Conservation (phyloP, 2,888 invertebrate species). For the Taenaris catops region DNA sequence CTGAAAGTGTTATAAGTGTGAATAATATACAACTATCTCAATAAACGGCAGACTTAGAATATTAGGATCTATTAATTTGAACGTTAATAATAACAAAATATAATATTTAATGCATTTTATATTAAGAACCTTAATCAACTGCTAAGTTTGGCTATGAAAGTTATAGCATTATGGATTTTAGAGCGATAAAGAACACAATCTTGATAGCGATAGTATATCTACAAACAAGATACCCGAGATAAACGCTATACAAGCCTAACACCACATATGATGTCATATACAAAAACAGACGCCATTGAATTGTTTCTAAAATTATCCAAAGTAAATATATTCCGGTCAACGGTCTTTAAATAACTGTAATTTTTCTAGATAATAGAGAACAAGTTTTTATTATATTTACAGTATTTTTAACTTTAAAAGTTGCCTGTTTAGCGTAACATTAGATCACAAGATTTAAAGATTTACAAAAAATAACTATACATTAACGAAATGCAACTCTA, state of each 20-base stretch:
- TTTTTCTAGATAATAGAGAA: neutral
- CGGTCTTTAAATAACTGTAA: neutral
- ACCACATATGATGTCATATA: slow-evolving; percentile 1
- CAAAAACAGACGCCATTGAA: slow-evolving; percentile 2
- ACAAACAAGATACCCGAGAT: slow-evolving; percentile 7
- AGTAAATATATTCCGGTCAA: slow-evolving; percentile 8
- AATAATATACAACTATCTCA: too few relatives aligned
- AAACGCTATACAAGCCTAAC: neutral
- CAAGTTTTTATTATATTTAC: neutral
- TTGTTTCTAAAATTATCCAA: slow-evolving; percentile 8
- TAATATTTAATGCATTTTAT: too few relatives aligned
- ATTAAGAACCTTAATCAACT: too few relatives aligned
- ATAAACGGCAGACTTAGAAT: too few relatives aligned
- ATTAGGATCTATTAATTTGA: too few relatives aligned
- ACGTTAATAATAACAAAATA: too few relatives aligned
- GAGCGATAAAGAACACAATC: too few relatives aligned
- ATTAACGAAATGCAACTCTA: slow-evolving; percentile 13
- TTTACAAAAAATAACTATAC: slow-evolving; percentile 10
- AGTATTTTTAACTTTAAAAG: too few relatives aligned
- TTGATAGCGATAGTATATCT: too few relatives aligned
- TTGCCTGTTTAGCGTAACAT: slow-evolving; percentile 3
- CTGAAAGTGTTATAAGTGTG: too few relatives aligned
- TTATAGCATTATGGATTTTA: too few relatives aligned
- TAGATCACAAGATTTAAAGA: slow-evolving; percentile 6
- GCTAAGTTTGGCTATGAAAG: too few relatives aligned